Conservation (phyloP, 1,140 invertebrate genomes). For the Drosophila eugracilis region DNA sequence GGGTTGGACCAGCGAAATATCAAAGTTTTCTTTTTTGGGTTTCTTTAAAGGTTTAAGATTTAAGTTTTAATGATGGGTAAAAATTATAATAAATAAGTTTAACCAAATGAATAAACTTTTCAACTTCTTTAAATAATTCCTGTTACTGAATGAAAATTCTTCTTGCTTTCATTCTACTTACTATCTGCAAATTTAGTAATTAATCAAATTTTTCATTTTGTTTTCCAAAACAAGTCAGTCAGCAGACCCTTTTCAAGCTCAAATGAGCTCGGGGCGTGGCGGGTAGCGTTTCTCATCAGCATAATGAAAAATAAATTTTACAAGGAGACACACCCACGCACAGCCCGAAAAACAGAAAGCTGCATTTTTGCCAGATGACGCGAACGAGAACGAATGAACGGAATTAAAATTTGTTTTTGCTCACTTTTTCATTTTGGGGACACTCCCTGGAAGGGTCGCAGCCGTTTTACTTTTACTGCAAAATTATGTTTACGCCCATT, state of each 20-base stretch:
- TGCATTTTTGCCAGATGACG: conserved; percentile 47
- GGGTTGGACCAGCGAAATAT: too few relatives aligned
- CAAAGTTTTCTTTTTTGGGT: too few relatives aligned
- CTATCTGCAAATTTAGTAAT: not conserved
- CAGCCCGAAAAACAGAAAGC: conserved; percentile 7
- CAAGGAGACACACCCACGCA: conserved; percentile 20
- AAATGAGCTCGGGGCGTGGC: conserved; percentile 31
- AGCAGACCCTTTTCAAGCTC: conserved; percentile 14
- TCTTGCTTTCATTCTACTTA: not conserved
- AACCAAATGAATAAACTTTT: too few relatives aligned
- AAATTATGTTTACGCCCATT: conserved; percentile 36
- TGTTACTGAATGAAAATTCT: not conserved
- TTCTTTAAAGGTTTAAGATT: too few relatives aligned
- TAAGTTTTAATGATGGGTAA: too few relatives aligned
- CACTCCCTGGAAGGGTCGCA: conserved; percentile 13
- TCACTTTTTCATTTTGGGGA: conserved; percentile 21
- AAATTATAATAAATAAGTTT: too few relatives aligned
- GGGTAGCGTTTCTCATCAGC: conserved; percentile 41
- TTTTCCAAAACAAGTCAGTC: conserved; percentile 5
- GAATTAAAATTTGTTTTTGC: conserved; percentile 66
- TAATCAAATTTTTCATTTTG: conserved; percentile 29
- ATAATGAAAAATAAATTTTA: conserved; percentile 66
- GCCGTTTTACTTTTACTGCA: conserved; percentile 27
- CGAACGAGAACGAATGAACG: conserved; percentile 12
- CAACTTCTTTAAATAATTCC: not conserved